phyloP scores from a whole-genome alignment of 2,797 vertebrate genomes.

The Mus caroli region DNA sequence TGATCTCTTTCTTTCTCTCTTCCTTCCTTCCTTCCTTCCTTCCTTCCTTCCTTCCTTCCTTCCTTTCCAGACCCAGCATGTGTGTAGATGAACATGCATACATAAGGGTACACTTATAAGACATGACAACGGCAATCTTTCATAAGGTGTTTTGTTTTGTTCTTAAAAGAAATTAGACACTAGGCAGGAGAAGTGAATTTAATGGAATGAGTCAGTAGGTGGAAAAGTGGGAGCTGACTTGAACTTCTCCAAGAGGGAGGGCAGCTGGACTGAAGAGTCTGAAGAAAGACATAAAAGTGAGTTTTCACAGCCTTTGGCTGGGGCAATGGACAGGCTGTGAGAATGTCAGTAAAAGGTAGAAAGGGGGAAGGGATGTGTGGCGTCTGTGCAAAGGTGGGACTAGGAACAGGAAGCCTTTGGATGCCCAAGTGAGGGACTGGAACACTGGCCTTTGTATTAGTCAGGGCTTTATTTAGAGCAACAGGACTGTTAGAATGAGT shows the following conservation, averaged over 20 bases:
- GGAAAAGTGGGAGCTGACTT: not conserved
- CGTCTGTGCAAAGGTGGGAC: too few relatives aligned
- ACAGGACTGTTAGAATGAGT: not conserved
- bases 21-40: too few relatives aligned
- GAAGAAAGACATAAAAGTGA: not conserved
- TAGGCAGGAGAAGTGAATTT: conserved; percentile 6
- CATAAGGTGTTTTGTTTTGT: not conserved
- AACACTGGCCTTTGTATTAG: not conserved
- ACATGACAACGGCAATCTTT: not conserved
- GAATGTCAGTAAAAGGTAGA: not conserved
- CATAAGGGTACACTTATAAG: not conserved
- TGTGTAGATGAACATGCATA: not conserved
- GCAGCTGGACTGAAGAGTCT: not conserved
- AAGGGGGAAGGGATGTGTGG: not conserved
- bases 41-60: not conserved
- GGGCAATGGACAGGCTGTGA: not conserved
- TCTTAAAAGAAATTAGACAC: not conserved
- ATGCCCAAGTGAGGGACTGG: not conserved
- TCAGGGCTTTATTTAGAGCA: not conserved
- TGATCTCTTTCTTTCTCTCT: too few relatives aligned
- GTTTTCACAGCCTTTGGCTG: not conserved
- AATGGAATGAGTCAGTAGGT: not conserved
- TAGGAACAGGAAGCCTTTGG: not conserved
- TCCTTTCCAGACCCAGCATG: not conserved
- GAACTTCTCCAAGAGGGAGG: not conserved